Evolutionary conservation across 1,140 invertebrate genomes (phyloP).

Genomic region (Listronotus bonariensis): DNA sequence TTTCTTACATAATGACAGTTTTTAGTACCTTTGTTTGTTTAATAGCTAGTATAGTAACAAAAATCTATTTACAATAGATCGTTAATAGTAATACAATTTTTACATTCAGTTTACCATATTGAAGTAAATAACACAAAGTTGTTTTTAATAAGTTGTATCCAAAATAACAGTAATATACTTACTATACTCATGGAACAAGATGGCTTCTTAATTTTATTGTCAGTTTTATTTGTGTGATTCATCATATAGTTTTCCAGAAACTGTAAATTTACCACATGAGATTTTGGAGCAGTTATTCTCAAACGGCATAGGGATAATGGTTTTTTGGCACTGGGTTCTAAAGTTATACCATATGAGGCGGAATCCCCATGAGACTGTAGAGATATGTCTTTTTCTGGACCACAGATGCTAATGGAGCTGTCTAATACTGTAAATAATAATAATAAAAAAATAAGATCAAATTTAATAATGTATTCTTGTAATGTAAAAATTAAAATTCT

Average conservation of each 20-base stretch:
- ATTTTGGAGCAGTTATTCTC: conserved; percentile 38
- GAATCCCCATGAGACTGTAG: conserved; percentile 10
- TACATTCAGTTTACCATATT: background rate
- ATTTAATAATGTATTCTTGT: no score
- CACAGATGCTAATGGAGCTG: conserved; percentile 10
- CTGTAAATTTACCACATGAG: conserved; percentile 43
- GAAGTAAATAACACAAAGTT: background rate
- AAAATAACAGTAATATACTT: conserved; percentile 30
- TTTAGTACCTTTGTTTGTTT: no score
- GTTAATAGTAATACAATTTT: no score
- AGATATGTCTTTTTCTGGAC: conserved; percentile 11
- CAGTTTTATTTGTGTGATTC: conserved; percentile 7
- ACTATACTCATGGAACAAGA: conserved; percentile 44
- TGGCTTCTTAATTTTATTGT: conserved; percentile 23
- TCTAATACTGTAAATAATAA: conserved; percentile 12
- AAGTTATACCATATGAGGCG: conserved; percentile 13
- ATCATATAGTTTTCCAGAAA: conserved; percentile 34
- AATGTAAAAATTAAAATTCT: no score
- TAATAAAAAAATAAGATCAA: no score
- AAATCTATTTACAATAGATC: no score
- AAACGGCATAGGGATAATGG: conserved; percentile 33
- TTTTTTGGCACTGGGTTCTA: conserved; percentile 14
- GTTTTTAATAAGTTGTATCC: background rate
- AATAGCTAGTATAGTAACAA: no score
- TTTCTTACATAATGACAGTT: no score